phyloP scores from a whole-genome alignment of 2,888 invertebrate species.

The Tipula helvola region DNA sequence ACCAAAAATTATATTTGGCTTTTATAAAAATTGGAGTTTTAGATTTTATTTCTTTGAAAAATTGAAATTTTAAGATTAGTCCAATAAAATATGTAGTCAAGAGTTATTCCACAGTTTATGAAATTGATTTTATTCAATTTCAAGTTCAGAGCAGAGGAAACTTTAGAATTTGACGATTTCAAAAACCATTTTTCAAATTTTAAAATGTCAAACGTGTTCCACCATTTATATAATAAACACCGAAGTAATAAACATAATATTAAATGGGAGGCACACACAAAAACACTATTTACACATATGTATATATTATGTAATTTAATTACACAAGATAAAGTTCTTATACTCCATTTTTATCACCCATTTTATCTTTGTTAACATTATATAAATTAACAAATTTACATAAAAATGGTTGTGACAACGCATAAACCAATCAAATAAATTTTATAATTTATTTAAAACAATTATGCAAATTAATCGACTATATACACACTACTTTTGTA shows the following conservation, averaged over 20 bases:
- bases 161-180: too few relatives aligned
- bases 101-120: too few relatives aligned
- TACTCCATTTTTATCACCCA: conserved; percentile 4
- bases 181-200: too few relatives aligned
- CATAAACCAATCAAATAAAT: background rate
- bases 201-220: too few relatives aligned
- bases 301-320: background rate
- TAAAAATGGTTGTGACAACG: background rate
- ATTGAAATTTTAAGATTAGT: too few relatives aligned
- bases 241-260: background rate
- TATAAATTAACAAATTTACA: background rate
- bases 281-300: background rate
- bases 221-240: background rate
- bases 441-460: background rate
- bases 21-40: too few relatives aligned
- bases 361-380: background rate
- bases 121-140: too few relatives aligned
- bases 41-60: too few relatives aligned
- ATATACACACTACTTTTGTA: background rate
- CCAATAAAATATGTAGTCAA: too few relatives aligned
- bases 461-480: background rate
- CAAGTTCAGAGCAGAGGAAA: too few relatives aligned
- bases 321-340: background rate
- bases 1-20: too few relatives aligned
- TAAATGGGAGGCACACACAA: background rate